Conservation (phyloP, 2,888 invertebrate species). For the Noctua comes region DNA sequence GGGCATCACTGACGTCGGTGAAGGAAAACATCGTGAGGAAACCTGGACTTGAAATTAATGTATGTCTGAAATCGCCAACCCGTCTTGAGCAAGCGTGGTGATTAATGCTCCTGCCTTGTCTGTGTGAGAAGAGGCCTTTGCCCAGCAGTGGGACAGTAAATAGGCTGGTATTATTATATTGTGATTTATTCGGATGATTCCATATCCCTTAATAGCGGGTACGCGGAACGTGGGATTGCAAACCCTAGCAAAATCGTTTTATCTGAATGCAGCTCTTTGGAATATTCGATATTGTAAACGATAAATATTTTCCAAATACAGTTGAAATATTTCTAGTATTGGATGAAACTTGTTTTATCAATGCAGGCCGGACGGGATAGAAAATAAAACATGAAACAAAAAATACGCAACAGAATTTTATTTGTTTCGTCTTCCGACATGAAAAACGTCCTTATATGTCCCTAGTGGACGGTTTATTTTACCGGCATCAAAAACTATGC, state of each 20-base stretch:
- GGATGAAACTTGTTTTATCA: neutral
- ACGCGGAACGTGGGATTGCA: neutral
- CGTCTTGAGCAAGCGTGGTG: too few species aligned
- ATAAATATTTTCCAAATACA: neutral
- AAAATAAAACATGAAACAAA: neutral
- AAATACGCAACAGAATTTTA: neutral
- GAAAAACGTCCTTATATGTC: neutral
- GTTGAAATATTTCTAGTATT: neutral
- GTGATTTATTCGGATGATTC: neutral
- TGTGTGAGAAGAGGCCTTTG: too few species aligned
- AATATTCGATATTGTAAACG: neutral
- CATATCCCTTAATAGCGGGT: neutral
- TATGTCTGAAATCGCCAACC: too few species aligned
- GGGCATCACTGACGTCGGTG: too few species aligned
- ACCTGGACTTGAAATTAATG: too few species aligned
- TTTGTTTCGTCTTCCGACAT: neutral
- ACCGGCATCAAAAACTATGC: slow-evolving; percentile 35
- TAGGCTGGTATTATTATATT: too few species aligned
- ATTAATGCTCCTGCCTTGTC: too few species aligned
- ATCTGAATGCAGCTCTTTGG: neutral
- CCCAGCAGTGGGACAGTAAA: too few species aligned
- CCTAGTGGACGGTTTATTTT: slow-evolving; percentile 17
- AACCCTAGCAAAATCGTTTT: neutral
- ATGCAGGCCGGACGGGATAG: too few species aligned
- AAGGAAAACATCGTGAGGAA: too few species aligned